Evolutionary conservation across 2,797 vertebrate species (phyloP), one percentile per base, ranked within the genome.

Genomic region (Leuciscus waleckii): DNA sequence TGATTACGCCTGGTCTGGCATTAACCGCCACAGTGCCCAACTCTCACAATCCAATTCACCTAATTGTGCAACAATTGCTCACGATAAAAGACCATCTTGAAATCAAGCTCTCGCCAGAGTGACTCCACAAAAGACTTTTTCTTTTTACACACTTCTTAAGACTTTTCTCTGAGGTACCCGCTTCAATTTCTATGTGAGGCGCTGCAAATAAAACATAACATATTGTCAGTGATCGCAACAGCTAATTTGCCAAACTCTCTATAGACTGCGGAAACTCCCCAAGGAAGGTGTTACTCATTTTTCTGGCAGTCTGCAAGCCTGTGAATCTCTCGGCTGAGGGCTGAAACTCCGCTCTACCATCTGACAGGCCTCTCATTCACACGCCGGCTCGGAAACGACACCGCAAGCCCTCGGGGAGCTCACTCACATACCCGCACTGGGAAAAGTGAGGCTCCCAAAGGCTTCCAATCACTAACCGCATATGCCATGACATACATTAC

Each of bases 31-130:
- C 73, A 37, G 58, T 54, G 61, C 35, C 19, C 17, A 35, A 35
- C 77, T 73, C 80, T 68, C n/a, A 35, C 51, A 37, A 84, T 85
- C 75, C 83, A 63, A 75, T 88, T 84, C 77, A 81, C 49, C 76
- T 86, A 87, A 87, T 75, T 81, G 69, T 65, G 21, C 80, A 73
- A 85, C 78, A 88, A 89, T 86, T 63, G 84, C 84, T 49, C 61
- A 41, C 21, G 10, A 89, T 82, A 87, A 87, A 86, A 86, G 46
- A 67, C 37, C 83, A 78, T 87, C 86, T 76, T 80, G 37, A 81
- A 85, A 81, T 67, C 74, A 87, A 80, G 51, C n/a, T 87, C 76
- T 39, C 0, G 10, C 56, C 82, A 68, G 68, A 81, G 46, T 29
- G 26, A 80, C 78, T 79, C 54, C 70, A 81, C 41, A 89, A 79